Base-by-base conservation (phyloP, 1,140 invertebrate genomes). In the Holotrichia oblita region DNA sequence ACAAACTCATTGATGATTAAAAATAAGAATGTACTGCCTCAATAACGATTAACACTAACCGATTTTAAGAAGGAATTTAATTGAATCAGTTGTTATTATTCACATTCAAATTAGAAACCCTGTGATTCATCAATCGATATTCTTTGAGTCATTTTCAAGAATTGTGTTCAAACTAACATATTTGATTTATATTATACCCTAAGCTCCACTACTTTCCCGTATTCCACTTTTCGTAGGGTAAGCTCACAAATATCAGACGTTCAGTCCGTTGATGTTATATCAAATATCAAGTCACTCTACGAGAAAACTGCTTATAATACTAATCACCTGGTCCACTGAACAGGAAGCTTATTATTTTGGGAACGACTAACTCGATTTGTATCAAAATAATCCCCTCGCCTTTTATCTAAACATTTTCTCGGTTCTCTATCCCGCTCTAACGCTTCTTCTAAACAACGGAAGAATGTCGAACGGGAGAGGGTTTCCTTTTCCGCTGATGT, bases 301-400 rank as follows among this genome's bases (percentile, higher is more conserved):
- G 61, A 69, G 61, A 64, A 34, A 48, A 17, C 48, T 14, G 78
- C 79, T 80, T 78, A 79, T 83, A 84, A 84, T 81, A 80, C 83
- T 80, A 84, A 84, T 84, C 83, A 84, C 81, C 78, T 83, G 83
- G 82, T 78, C 80, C 83, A 82, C 72, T 83, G 83, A 83, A 59
- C 83, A 82, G 82, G 79, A 83, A 84, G 81, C 81, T 82, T 81
- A 83, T 84, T 84, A 84, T 84, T 83, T 83, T 81, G 77, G 82
- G 82, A 79, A 81, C 79, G 82, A 80, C 82, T 82, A 82, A 82
- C 81, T 83, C 81, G 81, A 84, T 84, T 79, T 81, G 82, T 83
- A 84, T 84, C 81, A 81, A 79, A 83, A 81, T 81, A 82, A 80
- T 82, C 79, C 79, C 69, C 34, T 64, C 61, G 61, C 48, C 48